Base-by-base conservation (phyloP, 2,888 invertebrate genomes). In the Alitta virens region DNA sequence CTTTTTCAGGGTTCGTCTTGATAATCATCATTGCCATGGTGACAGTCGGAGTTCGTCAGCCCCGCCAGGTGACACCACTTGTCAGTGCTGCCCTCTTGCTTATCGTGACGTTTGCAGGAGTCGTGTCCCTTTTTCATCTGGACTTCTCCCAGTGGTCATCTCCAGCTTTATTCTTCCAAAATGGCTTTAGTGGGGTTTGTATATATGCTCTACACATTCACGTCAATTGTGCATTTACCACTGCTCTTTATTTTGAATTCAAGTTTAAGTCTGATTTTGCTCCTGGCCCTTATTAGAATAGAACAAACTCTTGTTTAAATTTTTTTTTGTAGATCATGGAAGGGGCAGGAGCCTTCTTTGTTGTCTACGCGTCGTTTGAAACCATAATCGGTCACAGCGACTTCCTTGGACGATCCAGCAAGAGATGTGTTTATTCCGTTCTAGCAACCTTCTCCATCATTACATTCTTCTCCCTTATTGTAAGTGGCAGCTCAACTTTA, bases 271-370 rank as follows among this genome's bases (percentile, higher is more conserved):
- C n/a, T n/a, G n/a, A n/a, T n/a, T n/a, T n/a, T n/a, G n/a, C n/a
- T n/a, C n/a, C n/a, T n/a, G n/a, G n/a, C n/a, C n/a, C n/a, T n/a
- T n/a, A n/a, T n/a, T n/a, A n/a, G n/a, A n/a, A n/a, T n/a, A 33
- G 33, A 33, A 33, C 5, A 33, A 33, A 33, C 12, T 33, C 33
- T 7, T 33, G 5, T 33, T 33, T 33, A 5, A 33, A n/a, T 33
- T 56, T 27, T 25, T n/a, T 26, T n/a, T 59, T 59, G 2, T 51
- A 59, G 59, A 49, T 59, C 5, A 52, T 59, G 5, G 51, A 50
- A 51, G 59, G 59, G 12, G 59, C 59, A 25, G 59, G 50, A 14
- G 2, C 23, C 1, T 33, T 51, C 12, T 49, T 52, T 38, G 38
- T 50, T 59, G 59, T 51, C 50, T 59, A 50, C 33, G 27, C 59